phyloP scores from a whole-genome alignment of 2,888 invertebrate genomes.

The Coelogynopora nodosa region DNA sequence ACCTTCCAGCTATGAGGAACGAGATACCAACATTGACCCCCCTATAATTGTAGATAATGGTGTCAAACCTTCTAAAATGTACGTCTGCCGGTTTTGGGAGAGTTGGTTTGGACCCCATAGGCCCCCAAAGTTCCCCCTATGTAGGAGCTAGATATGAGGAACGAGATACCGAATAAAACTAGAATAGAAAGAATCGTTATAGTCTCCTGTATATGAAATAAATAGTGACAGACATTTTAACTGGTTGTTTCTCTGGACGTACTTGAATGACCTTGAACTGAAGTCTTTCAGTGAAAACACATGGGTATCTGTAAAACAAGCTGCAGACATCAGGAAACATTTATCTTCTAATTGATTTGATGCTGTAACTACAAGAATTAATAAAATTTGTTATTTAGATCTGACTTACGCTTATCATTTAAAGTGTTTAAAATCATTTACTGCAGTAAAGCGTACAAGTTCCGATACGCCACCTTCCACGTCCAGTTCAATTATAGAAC shows the following conservation, averaged over 20 bases:
- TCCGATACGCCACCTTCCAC: background rate
- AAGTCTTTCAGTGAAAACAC: no score
- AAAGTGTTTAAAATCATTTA: background rate
- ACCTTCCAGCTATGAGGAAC: background rate
- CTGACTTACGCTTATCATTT: background rate
- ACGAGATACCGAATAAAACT: background rate
- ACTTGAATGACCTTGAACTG: background rate
- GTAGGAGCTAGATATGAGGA: conserved; percentile 16
- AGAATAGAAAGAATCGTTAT: background rate
- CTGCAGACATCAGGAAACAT: no score
- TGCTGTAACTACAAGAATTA: background rate
- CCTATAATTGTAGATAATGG: background rate
- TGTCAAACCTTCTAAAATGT: conserved; percentile 4
- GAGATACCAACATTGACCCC: background rate
- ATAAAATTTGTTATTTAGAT: background rate
- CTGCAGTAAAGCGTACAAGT: background rate
- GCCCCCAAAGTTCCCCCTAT: conserved; percentile 13
- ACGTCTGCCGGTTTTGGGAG: background rate
- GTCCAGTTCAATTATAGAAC: background rate
- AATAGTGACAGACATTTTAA: background rate
- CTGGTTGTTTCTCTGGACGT: background rate
- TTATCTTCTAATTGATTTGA: no score
- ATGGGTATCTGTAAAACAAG: no score
- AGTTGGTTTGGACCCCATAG: background rate
- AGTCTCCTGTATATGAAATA: background rate